Evolutionary conservation across 2,113 vertebrate species (phyloP).

Genomic region (Triplophysa siluroides): DNA sequence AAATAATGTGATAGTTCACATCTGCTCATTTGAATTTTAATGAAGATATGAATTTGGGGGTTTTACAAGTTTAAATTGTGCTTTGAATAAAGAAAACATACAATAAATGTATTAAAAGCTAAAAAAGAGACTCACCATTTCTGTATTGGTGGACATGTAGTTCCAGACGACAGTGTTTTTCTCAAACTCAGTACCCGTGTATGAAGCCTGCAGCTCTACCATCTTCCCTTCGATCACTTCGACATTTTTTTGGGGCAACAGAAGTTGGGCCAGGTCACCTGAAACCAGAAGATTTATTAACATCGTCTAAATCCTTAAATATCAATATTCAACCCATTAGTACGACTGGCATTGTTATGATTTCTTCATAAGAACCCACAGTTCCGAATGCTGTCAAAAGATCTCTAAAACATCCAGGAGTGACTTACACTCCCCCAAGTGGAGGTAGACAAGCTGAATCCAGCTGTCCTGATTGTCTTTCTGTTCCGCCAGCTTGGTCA

Average conservation of each 20-base stretch:
- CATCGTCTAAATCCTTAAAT: not conserved
- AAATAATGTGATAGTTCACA: no score
- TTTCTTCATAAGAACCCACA: not conserved
- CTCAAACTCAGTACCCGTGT: constrained; percentile 52
- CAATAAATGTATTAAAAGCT: no score
- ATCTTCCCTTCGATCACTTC: constrained; percentile 73
- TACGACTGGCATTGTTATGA: not conserved
- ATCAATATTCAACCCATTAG: not conserved
- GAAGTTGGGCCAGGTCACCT: constrained; percentile 64
- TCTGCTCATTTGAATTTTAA: no score
- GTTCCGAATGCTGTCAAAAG: not conserved
- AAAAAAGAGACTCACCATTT: constrained; percentile 59
- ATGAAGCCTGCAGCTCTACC: constrained; percentile 74
- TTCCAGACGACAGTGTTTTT: constrained; percentile 69
- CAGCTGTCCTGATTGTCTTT: constrained; percentile 12
- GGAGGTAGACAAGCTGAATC: constrained; percentile 34
- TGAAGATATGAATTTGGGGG: no score
- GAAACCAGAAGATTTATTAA: constrained; percentile 18
- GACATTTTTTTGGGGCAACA: constrained; percentile 55
- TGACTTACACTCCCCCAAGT: constrained; percentile 42
- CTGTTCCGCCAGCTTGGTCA: constrained; percentile 30
- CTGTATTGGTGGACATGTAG: constrained; percentile 49
- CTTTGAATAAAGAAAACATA: no score
- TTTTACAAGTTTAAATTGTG: no score
- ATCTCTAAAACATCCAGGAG: not conserved